Evolutionary conservation across 2,888 invertebrate genomes (phyloP), one percentile per base, ranked within the genome.

Genomic region (Pherbina coryleti): DNA sequence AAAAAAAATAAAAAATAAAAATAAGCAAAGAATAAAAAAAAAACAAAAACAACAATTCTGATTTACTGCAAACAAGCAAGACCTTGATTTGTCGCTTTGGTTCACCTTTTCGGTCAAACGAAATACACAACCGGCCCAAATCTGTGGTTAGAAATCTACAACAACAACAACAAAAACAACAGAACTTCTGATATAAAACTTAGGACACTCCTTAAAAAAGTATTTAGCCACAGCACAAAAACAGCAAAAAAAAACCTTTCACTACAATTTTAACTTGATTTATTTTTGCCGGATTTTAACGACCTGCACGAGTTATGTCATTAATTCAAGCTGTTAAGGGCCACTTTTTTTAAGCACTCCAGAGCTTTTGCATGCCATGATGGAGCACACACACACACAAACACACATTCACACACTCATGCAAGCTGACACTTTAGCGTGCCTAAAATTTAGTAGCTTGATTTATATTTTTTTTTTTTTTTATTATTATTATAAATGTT

Each of bases 171-270:
- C 25, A 44, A n/a, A n/a, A n/a, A n/a, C n/a, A n/a, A n/a, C n/a
- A n/a, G n/a, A n/a, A n/a, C n/a, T n/a, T 44, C 44, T 44, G 2
- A 55, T 55, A 37, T n/a, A 37, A 37, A 25, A n/a, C 9, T 57
- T 60, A n/a, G 34, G 14, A 9, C 72, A 57, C 72, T 34, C 72
- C 72, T 72, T 57, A 72, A 72, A 72, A 60, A 37, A 4, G n/a
- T 53, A 31, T 70, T 70, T 62, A 17, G 53, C 55, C 34, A n/a
- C n/a, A n/a, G n/a, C n/a, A n/a, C n/a, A n/a, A n/a, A n/a, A 22
- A 22, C n/a, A 3, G 17, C 19, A 37, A 37, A 31, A 22, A 14
- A 19, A 19, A 9, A 28, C 5, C 3, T 67, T 67, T 19, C n/a
- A 3, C 17, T 14, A 11, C 44, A 5, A 25, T n/a, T 37, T 37